phyloP scores from a whole-genome alignment of 2,888 invertebrate species.

The Allygus modestus region DNA sequence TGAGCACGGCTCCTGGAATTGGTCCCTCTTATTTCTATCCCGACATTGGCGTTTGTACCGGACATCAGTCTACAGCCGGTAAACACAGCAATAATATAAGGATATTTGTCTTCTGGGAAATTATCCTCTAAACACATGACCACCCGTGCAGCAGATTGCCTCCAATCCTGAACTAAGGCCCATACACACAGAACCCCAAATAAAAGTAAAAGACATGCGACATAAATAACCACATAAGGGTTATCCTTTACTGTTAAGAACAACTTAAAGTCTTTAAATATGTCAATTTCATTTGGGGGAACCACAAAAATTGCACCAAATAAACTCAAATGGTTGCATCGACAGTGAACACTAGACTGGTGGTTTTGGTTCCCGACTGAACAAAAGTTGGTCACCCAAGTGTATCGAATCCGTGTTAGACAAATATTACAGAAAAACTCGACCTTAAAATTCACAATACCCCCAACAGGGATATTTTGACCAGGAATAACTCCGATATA shows the following conservation, averaged over 20 bases:
- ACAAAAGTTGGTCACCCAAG: conserved; percentile 1
- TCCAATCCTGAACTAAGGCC: background rate
- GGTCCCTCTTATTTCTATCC: background rate
- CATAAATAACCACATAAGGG: background rate
- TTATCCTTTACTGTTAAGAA: conserved; percentile 1
- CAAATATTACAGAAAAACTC: background rate
- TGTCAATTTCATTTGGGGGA: background rate
- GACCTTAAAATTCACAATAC: background rate
- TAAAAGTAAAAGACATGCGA: background rate
- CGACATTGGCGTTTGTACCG: conserved; percentile 5
- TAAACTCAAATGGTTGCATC: conserved; percentile 9
- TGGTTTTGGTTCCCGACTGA: background rate
- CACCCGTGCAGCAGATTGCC: background rate
- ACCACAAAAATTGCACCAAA: background rate
- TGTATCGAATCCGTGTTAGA: background rate
- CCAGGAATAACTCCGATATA: conserved; percentile 9
- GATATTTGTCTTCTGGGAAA: background rate
- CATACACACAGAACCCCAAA: background rate
- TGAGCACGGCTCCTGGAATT: background rate
- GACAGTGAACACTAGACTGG: background rate
- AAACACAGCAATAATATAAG: background rate
- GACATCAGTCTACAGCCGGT: background rate
- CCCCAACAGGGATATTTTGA: background rate
- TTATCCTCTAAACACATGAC: background rate
- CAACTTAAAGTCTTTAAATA: background rate